phyloP scores from a whole-genome alignment of 1,140 invertebrate genomes.

The Anoplolepis gracilipes region DNA sequence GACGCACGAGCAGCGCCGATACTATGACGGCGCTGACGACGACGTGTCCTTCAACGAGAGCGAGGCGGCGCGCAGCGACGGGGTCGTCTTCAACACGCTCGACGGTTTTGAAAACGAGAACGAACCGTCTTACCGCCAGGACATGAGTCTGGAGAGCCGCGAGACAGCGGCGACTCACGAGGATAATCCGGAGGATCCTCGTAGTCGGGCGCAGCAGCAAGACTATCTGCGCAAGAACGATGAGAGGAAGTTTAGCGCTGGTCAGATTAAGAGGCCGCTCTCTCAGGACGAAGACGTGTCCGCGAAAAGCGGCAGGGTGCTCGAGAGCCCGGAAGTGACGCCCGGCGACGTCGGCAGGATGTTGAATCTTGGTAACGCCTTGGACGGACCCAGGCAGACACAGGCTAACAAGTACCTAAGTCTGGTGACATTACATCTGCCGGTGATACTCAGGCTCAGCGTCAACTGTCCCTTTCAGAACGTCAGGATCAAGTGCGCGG shows the following conservation, averaged over 20 bases:
- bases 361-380: constrained; percentile 83
- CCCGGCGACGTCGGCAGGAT: constrained; percentile 84
- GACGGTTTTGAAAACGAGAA: constrained; percentile 82
- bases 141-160: constrained; percentile 70
- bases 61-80: constrained; percentile 71
- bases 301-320: constrained; percentile 76
- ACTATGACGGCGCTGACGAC: constrained; percentile 70
- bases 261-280: constrained; percentile 81
- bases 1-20: constrained; percentile 61
- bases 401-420: constrained; percentile 86
- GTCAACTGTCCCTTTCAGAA: constrained; percentile 88
- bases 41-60: constrained; percentile 73
- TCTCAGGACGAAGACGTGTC: constrained; percentile 83
- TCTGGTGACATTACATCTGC: constrained; percentile 87
- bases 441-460: constrained; percentile 87
- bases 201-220: constrained; percentile 69
- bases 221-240: constrained; percentile 78
- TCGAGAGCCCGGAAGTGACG: constrained; percentile 81
- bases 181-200: constrained; percentile 67
- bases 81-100: constrained; percentile 83
- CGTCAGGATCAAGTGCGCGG: constrained; percentile 87
- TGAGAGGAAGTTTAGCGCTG: constrained; percentile 79
- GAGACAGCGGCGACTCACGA: constrained; percentile 60
- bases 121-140: constrained; percentile 57
- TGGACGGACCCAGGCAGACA: constrained; percentile 84